phyloP scores from a whole-genome alignment of 2,113 vertebrate genomes.

The Phrynocephalus versicolor region DNA sequence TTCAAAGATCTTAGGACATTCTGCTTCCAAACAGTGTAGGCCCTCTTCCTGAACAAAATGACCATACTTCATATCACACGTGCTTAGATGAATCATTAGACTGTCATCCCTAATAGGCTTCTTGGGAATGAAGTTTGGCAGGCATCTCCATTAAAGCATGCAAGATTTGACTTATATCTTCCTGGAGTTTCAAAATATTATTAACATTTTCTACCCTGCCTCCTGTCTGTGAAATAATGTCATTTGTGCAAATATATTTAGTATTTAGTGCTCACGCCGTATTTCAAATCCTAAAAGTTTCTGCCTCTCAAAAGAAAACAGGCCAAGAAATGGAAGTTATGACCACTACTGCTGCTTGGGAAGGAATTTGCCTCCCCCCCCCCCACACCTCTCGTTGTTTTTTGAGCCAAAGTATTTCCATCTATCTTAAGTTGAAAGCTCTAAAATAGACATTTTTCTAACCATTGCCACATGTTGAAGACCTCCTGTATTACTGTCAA shows the following conservation, averaged over 20 bases:
- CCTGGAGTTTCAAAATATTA: slow-evolving; percentile 22
- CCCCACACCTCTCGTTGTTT: slow-evolving; percentile 51
- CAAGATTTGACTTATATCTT: slow-evolving; percentile 10
- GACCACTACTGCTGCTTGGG: slow-evolving; percentile 17
- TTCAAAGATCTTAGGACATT: slow-evolving; percentile 4
- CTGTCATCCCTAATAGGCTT: slow-evolving; percentile 3
- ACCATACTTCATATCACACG: background rate
- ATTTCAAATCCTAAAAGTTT: slow-evolving; percentile 42
- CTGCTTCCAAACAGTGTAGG: slow-evolving; percentile 1
- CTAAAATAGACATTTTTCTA: slow-evolving; percentile 43
- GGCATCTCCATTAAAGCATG: background rate
- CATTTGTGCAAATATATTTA: slow-evolving; percentile 21
- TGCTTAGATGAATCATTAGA: slow-evolving; percentile 19
- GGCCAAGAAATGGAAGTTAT: slow-evolving; percentile 40
- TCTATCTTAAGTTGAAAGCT: slow-evolving; percentile 50
- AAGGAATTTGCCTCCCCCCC: no score
- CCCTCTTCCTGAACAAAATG: slow-evolving; percentile 6
- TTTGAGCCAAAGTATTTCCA: slow-evolving; percentile 44
- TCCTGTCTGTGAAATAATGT: slow-evolving; percentile 28
- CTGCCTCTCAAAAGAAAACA: slow-evolving; percentile 42
- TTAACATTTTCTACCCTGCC: slow-evolving; percentile 13
- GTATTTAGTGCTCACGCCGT: slow-evolving; percentile 23
- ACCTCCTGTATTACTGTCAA: slow-evolving; percentile 28
- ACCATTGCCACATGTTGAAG: slow-evolving; percentile 42
- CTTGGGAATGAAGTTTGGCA: background rate